These are phyloP conservation scores for Horisme vitalbata DNA, from an alignment of 2,888 invertebrate genomes.

Conservation along the genomic window DNA sequence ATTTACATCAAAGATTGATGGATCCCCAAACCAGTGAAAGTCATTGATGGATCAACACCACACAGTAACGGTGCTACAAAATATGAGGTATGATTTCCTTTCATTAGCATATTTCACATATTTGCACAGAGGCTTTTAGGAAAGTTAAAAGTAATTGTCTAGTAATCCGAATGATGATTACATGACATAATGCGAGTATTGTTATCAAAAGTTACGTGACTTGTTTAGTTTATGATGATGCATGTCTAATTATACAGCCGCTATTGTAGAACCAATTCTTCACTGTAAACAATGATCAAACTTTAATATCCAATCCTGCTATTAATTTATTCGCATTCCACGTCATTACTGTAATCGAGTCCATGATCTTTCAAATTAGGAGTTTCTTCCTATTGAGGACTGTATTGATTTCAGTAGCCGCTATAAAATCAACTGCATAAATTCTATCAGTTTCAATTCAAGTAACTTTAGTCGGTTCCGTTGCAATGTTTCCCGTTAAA, in stretches of 20 bases:
- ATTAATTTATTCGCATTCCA: not conserved
- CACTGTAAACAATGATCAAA: too few relatives aligned
- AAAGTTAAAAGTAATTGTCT: too few relatives aligned
- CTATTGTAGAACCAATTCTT: not conserved
- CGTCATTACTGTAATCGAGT: too few relatives aligned
- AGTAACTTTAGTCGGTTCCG: conserved; percentile 11
- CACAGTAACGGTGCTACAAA: conserved; percentile 18
- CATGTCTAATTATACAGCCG: not conserved
- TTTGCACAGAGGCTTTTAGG: too few relatives aligned
- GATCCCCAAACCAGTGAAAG: conserved; percentile 5
- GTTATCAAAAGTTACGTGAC: conserved; percentile 33
- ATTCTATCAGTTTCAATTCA: conserved; percentile 12
- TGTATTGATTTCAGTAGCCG: conserved; percentile 9
- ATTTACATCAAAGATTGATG: conserved; percentile 5
- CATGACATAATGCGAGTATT: conserved; percentile 34
- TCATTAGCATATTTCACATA: too few relatives aligned
- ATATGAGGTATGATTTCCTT: too few relatives aligned
- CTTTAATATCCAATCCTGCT: too few relatives aligned
- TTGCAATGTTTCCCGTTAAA: conserved; percentile 26
- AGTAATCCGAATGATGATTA: too few relatives aligned
- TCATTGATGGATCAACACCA: conserved; percentile 30
- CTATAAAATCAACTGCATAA: conserved; percentile 6
- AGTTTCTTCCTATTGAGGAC: not conserved
- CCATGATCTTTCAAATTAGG: not conserved
- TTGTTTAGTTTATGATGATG: not conserved